Evolutionary conservation across 2,113 vertebrate genomes (phyloP).

Genomic region (Microcebus jonahi): DNA sequence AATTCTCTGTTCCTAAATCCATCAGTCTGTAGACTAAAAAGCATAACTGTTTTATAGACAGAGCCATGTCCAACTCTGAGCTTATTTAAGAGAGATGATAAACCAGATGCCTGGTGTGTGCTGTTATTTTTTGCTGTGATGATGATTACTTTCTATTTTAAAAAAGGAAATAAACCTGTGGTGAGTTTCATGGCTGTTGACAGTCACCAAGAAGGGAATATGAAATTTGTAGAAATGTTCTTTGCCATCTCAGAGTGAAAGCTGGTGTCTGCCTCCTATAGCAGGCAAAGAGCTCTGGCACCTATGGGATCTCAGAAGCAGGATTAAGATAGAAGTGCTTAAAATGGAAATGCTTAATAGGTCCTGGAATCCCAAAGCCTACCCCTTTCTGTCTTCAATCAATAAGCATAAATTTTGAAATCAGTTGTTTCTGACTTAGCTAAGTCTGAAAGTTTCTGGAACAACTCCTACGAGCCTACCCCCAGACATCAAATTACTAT

Average conservation of each 20-base stretch:
- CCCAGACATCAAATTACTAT: neutral
- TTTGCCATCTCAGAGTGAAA: neutral
- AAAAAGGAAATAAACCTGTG: neutral
- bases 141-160: neutral
- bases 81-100: neutral
- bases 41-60: neutral
- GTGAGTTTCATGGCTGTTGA: neutral
- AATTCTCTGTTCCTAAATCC: constrained; percentile 13
- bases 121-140: neutral
- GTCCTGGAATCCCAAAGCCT: neutral
- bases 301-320: neutral
- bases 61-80: neutral
- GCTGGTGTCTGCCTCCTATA: neutral
- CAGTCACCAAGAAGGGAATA: neutral
- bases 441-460: constrained; percentile 46
- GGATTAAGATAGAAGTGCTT: neutral
- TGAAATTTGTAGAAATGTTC: neutral
- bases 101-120: neutral
- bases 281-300: neutral
- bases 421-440: constrained; percentile 27
- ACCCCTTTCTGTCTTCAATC: neutral
- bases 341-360: neutral
- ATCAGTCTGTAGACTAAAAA: neutral
- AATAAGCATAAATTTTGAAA: constrained; percentile 17
- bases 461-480: neutral